These are phyloP conservation scores for Okamejei kenojei DNA, from an alignment of 2,797 vertebrate species.

Conservation along the genomic window DNA sequence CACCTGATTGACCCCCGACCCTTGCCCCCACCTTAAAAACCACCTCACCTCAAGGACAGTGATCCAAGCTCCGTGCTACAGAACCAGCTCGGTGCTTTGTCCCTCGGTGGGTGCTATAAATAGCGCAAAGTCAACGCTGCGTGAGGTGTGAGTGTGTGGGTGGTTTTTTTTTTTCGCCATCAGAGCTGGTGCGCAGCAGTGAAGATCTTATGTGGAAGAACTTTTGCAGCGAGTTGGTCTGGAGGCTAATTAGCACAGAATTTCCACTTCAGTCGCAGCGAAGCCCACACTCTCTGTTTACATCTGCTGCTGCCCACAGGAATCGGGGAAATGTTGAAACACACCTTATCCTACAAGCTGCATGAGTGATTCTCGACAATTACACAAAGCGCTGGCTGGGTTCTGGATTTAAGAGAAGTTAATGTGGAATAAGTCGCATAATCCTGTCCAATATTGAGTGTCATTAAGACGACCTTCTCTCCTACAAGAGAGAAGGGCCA, in stretches of 20 bases:
- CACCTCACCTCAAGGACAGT: no score
- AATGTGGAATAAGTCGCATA: neutral
- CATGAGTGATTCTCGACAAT: neutral
- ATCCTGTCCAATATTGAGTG: neutral
- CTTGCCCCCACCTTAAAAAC: no score
- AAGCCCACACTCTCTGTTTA: neutral
- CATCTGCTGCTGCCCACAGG: neutral
- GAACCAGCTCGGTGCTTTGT: no score
- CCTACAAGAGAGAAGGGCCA: neutral
- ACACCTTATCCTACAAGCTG: neutral
- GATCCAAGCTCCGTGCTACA: no score
- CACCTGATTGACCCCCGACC: no score
- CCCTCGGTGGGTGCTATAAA: neutral
- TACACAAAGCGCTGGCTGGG: neutral
- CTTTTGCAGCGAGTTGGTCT: neutral
- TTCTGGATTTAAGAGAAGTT: neutral
- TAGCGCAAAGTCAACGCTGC: neutral
- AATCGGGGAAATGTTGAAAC: neutral
- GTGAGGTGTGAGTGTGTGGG: neutral
- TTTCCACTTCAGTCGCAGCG: neutral
- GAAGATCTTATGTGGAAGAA: neutral
- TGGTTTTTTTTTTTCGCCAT: neutral
- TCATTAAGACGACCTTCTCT: neutral
- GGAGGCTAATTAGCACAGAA: neutral
- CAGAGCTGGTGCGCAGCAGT: neutral